These are phyloP conservation scores for Xestobium rufovillosum DNA, from an alignment of 2,888 invertebrate genomes.

Conservation along the genomic window DNA sequence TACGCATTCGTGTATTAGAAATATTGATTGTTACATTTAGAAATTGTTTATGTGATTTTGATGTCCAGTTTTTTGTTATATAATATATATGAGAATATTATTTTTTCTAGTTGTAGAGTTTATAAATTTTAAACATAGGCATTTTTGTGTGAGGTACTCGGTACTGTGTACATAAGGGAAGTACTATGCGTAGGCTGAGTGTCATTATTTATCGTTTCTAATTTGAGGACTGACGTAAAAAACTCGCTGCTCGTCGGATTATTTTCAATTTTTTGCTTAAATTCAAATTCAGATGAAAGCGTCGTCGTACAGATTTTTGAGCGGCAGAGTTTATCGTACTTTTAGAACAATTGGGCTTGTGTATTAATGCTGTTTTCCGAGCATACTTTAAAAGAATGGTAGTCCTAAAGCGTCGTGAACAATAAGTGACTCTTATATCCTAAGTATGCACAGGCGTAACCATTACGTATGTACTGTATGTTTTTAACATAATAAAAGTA, in stretches of 20 bases:
- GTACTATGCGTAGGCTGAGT: no score
- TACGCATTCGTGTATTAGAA: conserved; percentile 39
- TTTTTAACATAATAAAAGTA: conserved; percentile 29
- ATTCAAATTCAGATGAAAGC: no score
- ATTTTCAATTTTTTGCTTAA: no score
- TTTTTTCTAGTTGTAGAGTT: conserved; percentile 27
- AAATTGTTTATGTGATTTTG: conserved; percentile 41
- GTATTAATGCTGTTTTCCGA: no score
- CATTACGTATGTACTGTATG: conserved; percentile 31
- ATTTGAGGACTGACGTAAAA: no score
- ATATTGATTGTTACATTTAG: conserved; percentile 39
- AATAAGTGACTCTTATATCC: no score
- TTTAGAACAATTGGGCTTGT: neutral
- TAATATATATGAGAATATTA: conserved; percentile 22
- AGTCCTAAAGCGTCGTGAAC: neutral
- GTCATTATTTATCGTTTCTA: no score
- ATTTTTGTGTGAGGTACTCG: no score
- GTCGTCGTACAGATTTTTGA: no score
- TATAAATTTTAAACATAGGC: conserved; percentile 17
- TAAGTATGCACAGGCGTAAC: conserved; percentile 26
- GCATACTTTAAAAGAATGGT: conserved; percentile 1
- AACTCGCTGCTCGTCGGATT: no score
- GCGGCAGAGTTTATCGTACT: neutral
- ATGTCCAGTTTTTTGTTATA: conserved; percentile 28
- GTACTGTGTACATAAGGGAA: no score